Conservation (phyloP, 2,113 vertebrate genomes). For the Capreolus pygargus region DNA sequence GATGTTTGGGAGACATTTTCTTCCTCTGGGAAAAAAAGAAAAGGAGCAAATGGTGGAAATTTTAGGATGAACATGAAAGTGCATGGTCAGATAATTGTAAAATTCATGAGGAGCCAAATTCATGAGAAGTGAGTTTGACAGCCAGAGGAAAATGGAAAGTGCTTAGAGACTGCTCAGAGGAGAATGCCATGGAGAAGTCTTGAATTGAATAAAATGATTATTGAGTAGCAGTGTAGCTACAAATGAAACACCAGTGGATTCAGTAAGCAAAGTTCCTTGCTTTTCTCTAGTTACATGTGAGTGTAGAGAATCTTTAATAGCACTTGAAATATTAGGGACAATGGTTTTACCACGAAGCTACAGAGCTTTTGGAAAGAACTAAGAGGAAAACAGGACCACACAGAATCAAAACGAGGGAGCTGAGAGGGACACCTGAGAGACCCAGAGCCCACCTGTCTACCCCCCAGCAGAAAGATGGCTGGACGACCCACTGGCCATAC, state of each 20-base stretch:
- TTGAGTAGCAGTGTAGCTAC: neutral
- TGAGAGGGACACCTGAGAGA: neutral
- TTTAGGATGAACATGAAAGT: neutral
- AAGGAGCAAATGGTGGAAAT: neutral
- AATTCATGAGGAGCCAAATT: neutral
- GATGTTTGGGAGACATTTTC: neutral
- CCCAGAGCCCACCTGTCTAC: neutral
- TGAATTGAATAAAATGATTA: neutral
- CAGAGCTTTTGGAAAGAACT: neutral
- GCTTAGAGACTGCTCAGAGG: neutral
- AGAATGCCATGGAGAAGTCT: neutral
- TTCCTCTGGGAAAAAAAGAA: conserved; percentile 1
- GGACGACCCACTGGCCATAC: neutral
- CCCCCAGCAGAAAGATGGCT: neutral
- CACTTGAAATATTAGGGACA: neutral
- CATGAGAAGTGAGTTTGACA: neutral
- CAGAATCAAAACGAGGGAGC: neutral
- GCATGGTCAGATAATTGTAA: neutral
- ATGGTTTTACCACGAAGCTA: neutral
- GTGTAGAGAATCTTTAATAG: conserved; percentile 21
- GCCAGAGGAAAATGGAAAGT: neutral
- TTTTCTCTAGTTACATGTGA: neutral
- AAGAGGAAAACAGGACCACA: neutral
- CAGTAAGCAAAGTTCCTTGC: conserved; percentile 6
- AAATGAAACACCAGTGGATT: neutral